Evolutionary conservation across 2,888 invertebrate genomes (phyloP).

Genomic region (Uropetala carovei): DNA sequence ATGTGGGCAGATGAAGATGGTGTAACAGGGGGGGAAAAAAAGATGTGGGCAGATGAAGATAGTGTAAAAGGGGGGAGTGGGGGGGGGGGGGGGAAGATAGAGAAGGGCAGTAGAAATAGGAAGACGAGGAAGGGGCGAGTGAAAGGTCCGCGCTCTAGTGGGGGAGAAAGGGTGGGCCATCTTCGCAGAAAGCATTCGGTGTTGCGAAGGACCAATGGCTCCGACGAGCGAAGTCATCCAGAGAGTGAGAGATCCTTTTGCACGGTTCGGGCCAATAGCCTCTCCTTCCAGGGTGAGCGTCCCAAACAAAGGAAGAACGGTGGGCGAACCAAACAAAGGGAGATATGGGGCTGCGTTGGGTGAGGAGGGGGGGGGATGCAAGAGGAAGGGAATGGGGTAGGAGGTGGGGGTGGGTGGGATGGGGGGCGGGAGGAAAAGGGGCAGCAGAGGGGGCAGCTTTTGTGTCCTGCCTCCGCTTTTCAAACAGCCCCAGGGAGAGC

Average conservation of each 20-base stretch:
- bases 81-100: too few species aligned
- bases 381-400: background rate
- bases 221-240: background rate
- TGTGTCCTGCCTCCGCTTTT: conserved; percentile 12
- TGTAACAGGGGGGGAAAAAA: background rate
- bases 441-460: background rate
- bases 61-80: too few species aligned
- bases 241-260: background rate
- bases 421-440: background rate
- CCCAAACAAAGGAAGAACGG: conserved; percentile 20
- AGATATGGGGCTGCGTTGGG: background rate
- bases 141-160: too few species aligned
- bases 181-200: background rate
- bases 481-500: background rate
- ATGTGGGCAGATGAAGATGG: background rate
- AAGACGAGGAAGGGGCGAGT: too few species aligned
- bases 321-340: background rate
- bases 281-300: conserved; percentile 8
- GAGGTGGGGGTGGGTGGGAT: background rate
- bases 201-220: background rate
- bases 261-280: background rate
- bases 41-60: background rate
- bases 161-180: background rate
- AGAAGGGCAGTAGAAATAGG: too few species aligned
- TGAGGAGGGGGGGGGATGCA: background rate